These are phyloP conservation scores for Dromius quadrimaculatus DNA, from an alignment of 2,888 invertebrate species.

Conservation along the genomic window DNA sequence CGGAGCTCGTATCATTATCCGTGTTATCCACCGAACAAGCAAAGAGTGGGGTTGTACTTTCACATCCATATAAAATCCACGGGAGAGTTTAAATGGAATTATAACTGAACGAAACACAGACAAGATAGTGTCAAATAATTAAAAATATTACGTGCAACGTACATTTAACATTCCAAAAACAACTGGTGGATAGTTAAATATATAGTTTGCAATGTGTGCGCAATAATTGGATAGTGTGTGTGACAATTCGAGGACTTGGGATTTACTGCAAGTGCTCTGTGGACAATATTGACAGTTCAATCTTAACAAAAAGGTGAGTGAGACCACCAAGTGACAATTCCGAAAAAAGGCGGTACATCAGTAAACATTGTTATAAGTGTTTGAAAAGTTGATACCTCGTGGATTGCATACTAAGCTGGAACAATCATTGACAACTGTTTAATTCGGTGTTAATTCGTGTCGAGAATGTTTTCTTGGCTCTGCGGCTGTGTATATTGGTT, in stretches of 20 bases:
- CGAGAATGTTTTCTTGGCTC: slow-evolving; percentile 39
- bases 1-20: slow-evolving; percentile 35
- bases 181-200: slow-evolving; percentile 38
- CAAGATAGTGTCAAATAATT: slow-evolving; percentile 24
- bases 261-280: slow-evolving; percentile 2
- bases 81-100: slow-evolving; percentile 66
- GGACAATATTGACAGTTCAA: slow-evolving; percentile 10
- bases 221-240: slow-evolving; percentile 18
- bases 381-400: slow-evolving; percentile 14
- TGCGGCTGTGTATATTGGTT: slow-evolving; percentile 51
- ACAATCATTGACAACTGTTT: not conserved
- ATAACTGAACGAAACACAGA: slow-evolving; percentile 53
- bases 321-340: not conserved
- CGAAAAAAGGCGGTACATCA: slow-evolving; percentile 46
- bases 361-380: too few relatives aligned
- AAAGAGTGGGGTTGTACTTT: slow-evolving; percentile 66
- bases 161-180: slow-evolving; percentile 26
- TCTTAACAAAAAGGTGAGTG: slow-evolving; percentile 16
- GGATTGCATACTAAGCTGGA: not conserved
- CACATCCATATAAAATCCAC: slow-evolving; percentile 67
- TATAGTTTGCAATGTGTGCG: slow-evolving; percentile 49
- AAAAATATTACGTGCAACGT: slow-evolving; percentile 34
- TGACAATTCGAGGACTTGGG: slow-evolving; percentile 1
- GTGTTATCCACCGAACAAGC: slow-evolving; percentile 58
- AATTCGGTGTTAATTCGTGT: not conserved